phyloP scores from a whole-genome alignment of 1,140 invertebrate species.

The Rhagoletis pomonella region DNA sequence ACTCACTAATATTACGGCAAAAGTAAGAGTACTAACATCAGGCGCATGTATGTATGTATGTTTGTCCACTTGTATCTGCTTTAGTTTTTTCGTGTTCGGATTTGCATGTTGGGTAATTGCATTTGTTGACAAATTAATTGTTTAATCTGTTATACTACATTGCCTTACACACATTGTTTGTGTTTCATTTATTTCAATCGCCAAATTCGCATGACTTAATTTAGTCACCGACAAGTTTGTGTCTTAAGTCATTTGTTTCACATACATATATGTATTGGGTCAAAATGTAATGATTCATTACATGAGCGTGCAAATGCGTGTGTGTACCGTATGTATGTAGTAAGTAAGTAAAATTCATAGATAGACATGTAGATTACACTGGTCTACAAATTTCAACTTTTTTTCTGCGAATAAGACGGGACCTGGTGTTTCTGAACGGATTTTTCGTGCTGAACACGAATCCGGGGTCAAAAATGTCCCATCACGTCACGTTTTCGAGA shows the following conservation, averaged over 20 bases:
- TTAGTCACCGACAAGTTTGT: constrained; percentile 34
- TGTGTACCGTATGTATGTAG: neutral
- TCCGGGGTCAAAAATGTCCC: too few relatives aligned
- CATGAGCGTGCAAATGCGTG: neutral
- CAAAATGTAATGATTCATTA: constrained; percentile 32
- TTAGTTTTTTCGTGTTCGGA: neutral
- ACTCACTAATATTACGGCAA: too few relatives aligned
- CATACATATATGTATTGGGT: neutral
- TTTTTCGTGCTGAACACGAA: too few relatives aligned
- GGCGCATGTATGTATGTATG: neutral
- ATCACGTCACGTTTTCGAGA: too few relatives aligned
- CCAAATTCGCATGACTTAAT: constrained; percentile 44
- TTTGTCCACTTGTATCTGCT: constrained; percentile 52
- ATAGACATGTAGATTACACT: neutral
- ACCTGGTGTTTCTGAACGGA: too few relatives aligned
- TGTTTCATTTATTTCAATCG: neutral
- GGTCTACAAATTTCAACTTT: too few relatives aligned
- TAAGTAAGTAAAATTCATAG: too few relatives aligned
- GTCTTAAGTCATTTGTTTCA: constrained; percentile 31
- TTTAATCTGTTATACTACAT: constrained; percentile 22
- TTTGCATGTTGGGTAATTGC: constrained; percentile 46
- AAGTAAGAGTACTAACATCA: too few relatives aligned
- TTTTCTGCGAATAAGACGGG: too few relatives aligned
- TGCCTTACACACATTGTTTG: neutral
- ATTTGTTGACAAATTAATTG: constrained; percentile 44